Evolutionary conservation across 2,113 vertebrate genomes (phyloP).

Genomic region (Canis aureus): DNA sequence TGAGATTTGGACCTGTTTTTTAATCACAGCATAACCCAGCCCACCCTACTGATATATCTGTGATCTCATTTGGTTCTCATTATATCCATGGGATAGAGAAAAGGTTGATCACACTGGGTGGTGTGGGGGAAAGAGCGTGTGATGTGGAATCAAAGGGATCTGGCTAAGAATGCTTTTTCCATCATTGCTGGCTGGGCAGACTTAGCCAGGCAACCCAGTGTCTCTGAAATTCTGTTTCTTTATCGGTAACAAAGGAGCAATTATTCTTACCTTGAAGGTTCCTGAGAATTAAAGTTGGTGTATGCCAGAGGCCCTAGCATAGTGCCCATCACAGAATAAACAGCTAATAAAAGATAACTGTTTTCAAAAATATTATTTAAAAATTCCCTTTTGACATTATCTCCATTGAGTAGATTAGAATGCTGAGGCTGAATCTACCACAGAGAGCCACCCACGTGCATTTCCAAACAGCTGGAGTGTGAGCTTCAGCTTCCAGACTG

Average conservation of each 20-base stretch:
- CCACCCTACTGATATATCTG: constrained; percentile 6
- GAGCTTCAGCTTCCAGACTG: not conserved
- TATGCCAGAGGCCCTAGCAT: not conserved
- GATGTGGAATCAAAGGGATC: constrained; percentile 16
- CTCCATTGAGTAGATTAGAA: not conserved
- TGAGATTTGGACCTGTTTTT: constrained; percentile 57
- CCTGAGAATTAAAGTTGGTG: not conserved
- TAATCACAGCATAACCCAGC: constrained; percentile 27
- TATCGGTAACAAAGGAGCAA: constrained; percentile 5
- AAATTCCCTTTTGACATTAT: constrained; percentile 25
- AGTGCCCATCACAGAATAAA: constrained; percentile 29
- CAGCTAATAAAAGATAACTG: not conserved
- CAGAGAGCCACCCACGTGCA: not conserved
- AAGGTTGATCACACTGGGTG: not conserved
- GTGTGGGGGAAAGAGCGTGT: not conserved
- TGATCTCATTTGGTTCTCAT: constrained; percentile 67
- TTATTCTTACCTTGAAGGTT: constrained; percentile 18
- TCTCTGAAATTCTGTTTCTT: constrained; percentile 55
- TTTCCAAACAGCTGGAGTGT: not conserved
- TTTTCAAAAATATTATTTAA: constrained; percentile 18
- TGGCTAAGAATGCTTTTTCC: not conserved
- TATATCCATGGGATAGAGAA: not conserved
- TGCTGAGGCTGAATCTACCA: not conserved
- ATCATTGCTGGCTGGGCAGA: not conserved
- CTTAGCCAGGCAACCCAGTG: not conserved